These are phyloP conservation scores for Lysiphlebus fabarum DNA, from an alignment of 1,140 invertebrate species.

Conservation along the genomic window DNA sequence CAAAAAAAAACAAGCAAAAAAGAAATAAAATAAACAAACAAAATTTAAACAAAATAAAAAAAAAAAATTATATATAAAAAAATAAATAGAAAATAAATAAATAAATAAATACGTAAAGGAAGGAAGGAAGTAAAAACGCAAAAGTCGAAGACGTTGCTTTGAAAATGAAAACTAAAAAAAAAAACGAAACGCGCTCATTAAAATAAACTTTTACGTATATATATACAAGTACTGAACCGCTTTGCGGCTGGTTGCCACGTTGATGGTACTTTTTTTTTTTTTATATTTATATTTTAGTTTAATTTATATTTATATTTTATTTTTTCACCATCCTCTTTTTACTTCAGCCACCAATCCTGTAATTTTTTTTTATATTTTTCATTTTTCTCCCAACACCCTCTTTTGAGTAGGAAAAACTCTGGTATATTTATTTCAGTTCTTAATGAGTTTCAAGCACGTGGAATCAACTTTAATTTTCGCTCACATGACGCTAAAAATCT, in stretches of 20 bases:
- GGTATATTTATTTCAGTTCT: slow-evolving; percentile 38
- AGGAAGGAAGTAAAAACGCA: slow-evolving; percentile 1
- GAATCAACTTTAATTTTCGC: slow-evolving; percentile 1
- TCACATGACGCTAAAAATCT: neutral
- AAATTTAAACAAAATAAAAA: neutral
- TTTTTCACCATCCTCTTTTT: neutral
- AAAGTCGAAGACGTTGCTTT: slow-evolving; percentile 13
- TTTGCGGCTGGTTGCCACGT: slow-evolving; percentile 23
- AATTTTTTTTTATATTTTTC: too few relatives aligned
- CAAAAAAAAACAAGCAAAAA: neutral
- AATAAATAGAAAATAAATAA: neutral
- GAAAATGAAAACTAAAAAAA: slow-evolving; percentile 6
- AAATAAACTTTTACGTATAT: slow-evolving; percentile 33
- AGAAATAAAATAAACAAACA: too few relatives aligned
- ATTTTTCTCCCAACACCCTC: slow-evolving; percentile 16
- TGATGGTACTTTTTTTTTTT: slow-evolving; percentile 5
- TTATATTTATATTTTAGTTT: too few relatives aligned
- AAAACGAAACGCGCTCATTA: slow-evolving; percentile 23
- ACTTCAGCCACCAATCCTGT: too few relatives aligned
- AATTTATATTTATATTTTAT: neutral
- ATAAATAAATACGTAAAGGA: neutral
- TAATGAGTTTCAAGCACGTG: slow-evolving; percentile 34
- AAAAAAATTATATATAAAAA: neutral
- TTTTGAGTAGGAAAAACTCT: slow-evolving; percentile 5
- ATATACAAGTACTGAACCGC: slow-evolving; percentile 8